phyloP scores from a whole-genome alignment of 2,888 invertebrate species.

The Drepana falcataria region DNA sequence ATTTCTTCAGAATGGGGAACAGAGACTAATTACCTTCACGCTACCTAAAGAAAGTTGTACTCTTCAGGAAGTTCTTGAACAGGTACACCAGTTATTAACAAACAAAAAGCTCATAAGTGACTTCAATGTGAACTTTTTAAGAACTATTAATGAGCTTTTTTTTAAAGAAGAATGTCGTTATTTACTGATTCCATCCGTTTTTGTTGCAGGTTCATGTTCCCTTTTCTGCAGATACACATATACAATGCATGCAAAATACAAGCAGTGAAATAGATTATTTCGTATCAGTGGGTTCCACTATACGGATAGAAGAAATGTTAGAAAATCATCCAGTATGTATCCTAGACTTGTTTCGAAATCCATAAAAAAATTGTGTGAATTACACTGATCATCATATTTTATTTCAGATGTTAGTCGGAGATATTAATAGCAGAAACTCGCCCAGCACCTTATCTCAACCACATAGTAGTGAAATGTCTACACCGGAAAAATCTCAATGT shows the following conservation, averaged over 20 bases:
- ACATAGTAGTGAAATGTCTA: slow-evolving; percentile 65
- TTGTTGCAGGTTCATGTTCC: slow-evolving; percentile 81
- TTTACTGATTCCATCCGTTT: slow-evolving; percentile 4
- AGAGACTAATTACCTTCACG: slow-evolving; percentile 89
- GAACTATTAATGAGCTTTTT: no score
- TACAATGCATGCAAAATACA: slow-evolving; percentile 86
- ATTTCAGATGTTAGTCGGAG: slow-evolving; percentile 67
- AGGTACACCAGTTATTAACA: slow-evolving; percentile 59
- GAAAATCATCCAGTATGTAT: slow-evolving; percentile 70
- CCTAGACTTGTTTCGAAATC: neutral
- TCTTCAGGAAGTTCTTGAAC: slow-evolving; percentile 88
- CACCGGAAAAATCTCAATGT: slow-evolving; percentile 57
- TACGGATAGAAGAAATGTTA: slow-evolving; percentile 72
- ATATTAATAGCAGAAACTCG: slow-evolving; percentile 63
- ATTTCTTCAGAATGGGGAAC: slow-evolving; percentile 86
- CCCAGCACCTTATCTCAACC: slow-evolving; percentile 56
- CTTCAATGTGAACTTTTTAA: no score
- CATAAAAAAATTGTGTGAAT: neutral
- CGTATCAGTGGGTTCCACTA: slow-evolving; percentile 83
- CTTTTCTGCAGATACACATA: slow-evolving; percentile 83
- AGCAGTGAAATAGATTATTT: slow-evolving; percentile 88
- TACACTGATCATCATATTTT: slow-evolving; percentile 4
- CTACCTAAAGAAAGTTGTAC: slow-evolving; percentile 90
- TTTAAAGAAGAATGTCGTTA: no score
- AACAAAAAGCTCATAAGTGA: neutral